Base-by-base conservation (phyloP, 2,888 invertebrate genomes). In the Drosophila yooni region DNA sequence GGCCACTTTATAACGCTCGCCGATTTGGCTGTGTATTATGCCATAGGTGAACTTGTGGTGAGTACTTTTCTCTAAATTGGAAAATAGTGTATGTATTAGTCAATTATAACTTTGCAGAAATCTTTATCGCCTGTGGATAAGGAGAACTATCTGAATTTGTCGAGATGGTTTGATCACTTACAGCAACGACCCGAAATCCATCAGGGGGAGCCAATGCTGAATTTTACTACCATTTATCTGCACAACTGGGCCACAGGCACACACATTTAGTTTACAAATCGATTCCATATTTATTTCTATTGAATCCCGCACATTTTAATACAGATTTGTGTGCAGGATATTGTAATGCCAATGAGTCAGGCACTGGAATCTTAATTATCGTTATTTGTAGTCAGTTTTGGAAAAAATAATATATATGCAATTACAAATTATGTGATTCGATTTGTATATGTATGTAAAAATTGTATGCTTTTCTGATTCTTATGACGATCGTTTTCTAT, bases 161-260 rank as follows among this genome's bases (percentile, higher is more conserved):
- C 96, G 50, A 94, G 97, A 82, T 97, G 97, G 97, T 96, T 95
- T 79, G 96, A 96, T 91, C 96, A 97, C 88, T 93, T 97, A 68
- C 97, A 97, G 89, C 95, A 96, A 70, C 95, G 96, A 69, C 94
- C 95, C 0, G 94, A 94, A 88, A 93, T 96, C n/a, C 94, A 95
- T 38, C 92, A 93, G 67, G 91, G 84, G 13, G 85, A 79, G n/a
- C 74, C 89, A 8, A 40, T 92, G 40, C 76, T 93, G 0, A 93
- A 93, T 70, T 93, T 93, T 27, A 91, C 92, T 2, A 92, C 93
- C 7, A 93, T 93, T 52, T 92, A 92, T 78, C 84, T 93, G 51
- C 92, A 93, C 69, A 92, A 93, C 58, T 93, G 93, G 93, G 93
- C 92, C 25, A 93, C 91, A 8, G 93, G 93, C 50, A 93, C 93